Conservation (phyloP, 2,888 invertebrate genomes). For the Criorhina ranunculi region DNA sequence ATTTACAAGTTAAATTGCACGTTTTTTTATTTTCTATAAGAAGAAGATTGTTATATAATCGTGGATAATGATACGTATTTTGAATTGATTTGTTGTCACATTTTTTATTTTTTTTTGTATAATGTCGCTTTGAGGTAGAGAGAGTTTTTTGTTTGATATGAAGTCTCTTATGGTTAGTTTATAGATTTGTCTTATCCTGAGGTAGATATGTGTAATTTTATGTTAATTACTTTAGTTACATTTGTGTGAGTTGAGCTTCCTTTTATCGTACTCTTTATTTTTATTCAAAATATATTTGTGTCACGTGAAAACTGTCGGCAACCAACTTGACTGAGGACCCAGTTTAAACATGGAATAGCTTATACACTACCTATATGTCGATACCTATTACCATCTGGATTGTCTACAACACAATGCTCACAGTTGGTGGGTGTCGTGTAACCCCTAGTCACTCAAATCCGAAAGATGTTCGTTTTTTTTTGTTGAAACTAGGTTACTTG, state of each 20-base stretch:
- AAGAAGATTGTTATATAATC: slow-evolving; percentile 35
- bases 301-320: no score
- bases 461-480: no score
- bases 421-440: no score
- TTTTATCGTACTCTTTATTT: neutral
- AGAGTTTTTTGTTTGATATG: slow-evolving; percentile 63
- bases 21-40: slow-evolving; percentile 16
- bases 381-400: no score
- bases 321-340: no score
- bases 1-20: slow-evolving; percentile 68
- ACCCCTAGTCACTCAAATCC: no score
- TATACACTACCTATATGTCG: no score
- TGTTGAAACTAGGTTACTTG: no score
- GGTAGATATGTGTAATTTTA: slow-evolving; percentile 55
- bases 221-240: neutral
- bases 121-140: slow-evolving; percentile 65
- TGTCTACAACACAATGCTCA: no score
- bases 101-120: slow-evolving; percentile 27
- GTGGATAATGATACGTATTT: neutral
- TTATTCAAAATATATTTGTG: no score
- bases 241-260: neutral
- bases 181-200: slow-evolving; percentile 40
- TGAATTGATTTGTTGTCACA: slow-evolving; percentile 36
- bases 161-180: slow-evolving; percentile 36
- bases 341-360: no score